Percentiles rank a stretch among this genome's conserved stretches.
phyloP scores from a whole-genome alignment of 53 echinoderm and acorn worm species.

The Glandiceps talaboti region DNA sequence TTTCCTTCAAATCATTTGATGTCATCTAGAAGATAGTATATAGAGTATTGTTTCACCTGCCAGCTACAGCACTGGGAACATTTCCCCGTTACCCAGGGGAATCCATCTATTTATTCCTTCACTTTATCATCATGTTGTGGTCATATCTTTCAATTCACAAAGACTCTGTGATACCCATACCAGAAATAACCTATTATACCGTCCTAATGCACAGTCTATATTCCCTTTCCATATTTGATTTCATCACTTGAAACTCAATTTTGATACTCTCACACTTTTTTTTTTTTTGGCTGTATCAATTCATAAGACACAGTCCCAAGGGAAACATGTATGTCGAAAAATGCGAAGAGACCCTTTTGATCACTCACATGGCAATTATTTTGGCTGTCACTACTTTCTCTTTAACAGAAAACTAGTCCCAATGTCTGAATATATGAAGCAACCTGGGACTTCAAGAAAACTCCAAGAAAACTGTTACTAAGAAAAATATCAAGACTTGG shows the following conservation, averaged over 20 bases:
- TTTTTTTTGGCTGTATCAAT: neutral
- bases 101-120: neutral
- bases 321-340: neutral
- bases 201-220: neutral
- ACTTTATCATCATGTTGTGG: neutral
- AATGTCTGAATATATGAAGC: too few species aligned
- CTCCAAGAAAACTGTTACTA: too few species aligned
- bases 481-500: too few species aligned
- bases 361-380: neutral
- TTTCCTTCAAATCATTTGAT: neutral
- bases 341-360: neutral
- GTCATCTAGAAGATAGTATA: neutral
- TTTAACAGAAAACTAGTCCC: too few species aligned
- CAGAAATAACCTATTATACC: neutral
- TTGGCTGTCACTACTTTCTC: conserved; percentile 1
- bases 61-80: neutral
- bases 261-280: neutral
- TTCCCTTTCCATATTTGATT: neutral
- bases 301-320: neutral
- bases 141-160: neutral
- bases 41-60: neutral
- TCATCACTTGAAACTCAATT: neutral
- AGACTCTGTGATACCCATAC: neutral
- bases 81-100: neutral
- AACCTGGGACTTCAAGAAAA: too few species aligned